phyloP scores from a whole-genome alignment of 2,797 vertebrate genomes.

The Premnoplex brunnescens region DNA sequence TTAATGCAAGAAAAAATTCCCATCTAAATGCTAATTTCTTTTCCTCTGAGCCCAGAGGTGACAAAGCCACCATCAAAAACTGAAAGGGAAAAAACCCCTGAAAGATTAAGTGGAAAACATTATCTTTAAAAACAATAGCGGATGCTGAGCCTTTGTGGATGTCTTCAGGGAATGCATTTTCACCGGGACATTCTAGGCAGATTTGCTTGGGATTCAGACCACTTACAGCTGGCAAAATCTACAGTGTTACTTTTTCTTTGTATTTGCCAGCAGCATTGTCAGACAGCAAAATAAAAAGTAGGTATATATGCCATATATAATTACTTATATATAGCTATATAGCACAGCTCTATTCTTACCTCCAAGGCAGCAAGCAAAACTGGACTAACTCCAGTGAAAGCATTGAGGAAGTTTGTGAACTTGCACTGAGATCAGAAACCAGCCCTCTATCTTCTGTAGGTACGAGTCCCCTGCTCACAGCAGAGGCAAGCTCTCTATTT shows the following conservation, averaged over 20 bases:
- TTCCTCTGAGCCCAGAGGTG: slow-evolving; percentile 70
- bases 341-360: background rate
- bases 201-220: slow-evolving; percentile 57
- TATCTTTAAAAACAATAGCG: slow-evolving; percentile 70
- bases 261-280: background rate
- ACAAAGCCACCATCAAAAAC: slow-evolving; percentile 71
- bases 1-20: slow-evolving; percentile 73
- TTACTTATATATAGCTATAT: background rate
- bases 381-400: background rate
- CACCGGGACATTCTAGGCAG: background rate
- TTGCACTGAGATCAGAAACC: background rate
- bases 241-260: background rate
- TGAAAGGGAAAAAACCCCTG: slow-evolving; percentile 30
- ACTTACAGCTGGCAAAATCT: background rate
- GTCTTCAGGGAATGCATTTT: slow-evolving; percentile 48
- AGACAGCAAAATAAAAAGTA: background rate
- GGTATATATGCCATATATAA: background rate
- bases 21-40: slow-evolving; percentile 85
- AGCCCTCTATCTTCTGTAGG: background rate
- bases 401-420: background rate
- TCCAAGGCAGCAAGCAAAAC: background rate
- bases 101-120: slow-evolving; percentile 79
- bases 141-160: background rate
- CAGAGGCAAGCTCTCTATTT: background rate
- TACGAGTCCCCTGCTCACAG: rapidly evolving